Conservation (phyloP, 2,888 invertebrate genomes). For the Orgyia antiqua region DNA sequence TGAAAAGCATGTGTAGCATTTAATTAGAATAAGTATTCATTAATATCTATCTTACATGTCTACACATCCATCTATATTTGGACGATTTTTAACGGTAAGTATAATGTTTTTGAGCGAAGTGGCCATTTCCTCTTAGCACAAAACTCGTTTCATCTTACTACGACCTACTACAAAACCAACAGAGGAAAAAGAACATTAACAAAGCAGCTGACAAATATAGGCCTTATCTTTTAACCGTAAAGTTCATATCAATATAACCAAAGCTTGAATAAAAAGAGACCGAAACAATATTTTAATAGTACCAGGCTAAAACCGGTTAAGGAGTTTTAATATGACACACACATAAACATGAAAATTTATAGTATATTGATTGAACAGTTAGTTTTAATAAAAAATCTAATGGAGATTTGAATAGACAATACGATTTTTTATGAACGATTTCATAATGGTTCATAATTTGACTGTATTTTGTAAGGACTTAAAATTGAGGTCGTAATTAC, state of each 20-base stretch:
- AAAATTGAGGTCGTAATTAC: no score
- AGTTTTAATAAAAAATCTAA: conserved; percentile 3
- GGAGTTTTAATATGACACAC: conserved; percentile 31
- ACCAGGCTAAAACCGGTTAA: conserved; percentile 41
- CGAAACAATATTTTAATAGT: conserved; percentile 23
- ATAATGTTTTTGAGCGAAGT: conserved; percentile 52
- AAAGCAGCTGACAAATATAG: no score
- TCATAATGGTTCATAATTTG: no score
- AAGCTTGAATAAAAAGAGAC: conserved; percentile 30
- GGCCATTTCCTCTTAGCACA: conserved; percentile 54
- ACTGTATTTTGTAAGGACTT: no score
- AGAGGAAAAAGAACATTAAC: conserved; percentile 13
- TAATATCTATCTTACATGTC: no score
- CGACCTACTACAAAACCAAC: conserved; percentile 61
- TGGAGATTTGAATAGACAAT: background rate
- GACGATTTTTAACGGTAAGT: conserved; percentile 53
- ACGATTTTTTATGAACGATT: no score
- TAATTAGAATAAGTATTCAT: no score
- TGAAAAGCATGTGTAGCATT: no score
- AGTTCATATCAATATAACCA: no score
- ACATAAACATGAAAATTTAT: background rate
- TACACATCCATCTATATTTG: conserved; percentile 48
- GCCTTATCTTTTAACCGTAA: background rate
- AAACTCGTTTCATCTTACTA: conserved; percentile 70
- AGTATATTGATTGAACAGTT: conserved; percentile 12